Percentiles rank a stretch among this genome's conserved stretches.
Conservation (phyloP, 2,797 vertebrate species). For the Coregonus ussuriensis region DNA sequence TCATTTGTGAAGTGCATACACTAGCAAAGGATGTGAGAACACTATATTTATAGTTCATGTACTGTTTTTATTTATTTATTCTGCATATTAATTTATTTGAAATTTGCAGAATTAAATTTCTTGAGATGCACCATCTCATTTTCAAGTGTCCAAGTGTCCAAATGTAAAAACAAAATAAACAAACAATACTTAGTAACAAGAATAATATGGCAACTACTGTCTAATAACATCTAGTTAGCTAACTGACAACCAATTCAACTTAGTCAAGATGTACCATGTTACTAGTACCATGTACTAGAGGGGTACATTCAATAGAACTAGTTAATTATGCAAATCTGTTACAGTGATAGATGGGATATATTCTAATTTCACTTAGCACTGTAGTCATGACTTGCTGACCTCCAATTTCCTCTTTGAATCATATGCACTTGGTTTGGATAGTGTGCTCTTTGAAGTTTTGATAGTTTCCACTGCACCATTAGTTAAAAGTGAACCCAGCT, state of each 20-base stretch:
- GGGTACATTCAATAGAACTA: neutral
- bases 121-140: no score
- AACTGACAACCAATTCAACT: neutral
- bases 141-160: slow-evolving; percentile 24
- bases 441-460: neutral
- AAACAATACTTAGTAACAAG: no score
- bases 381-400: no score
- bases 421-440: no score
- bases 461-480: neutral
- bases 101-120: neutral
- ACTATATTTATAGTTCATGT: neutral
- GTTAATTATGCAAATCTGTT: neutral
- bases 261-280: neutral
- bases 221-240: neutral
- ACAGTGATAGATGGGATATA: neutral
- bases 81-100: neutral
- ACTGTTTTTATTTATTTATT: neutral
- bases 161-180: slow-evolving; percentile 12
- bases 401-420: no score
- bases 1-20: slow-evolving; percentile 2
- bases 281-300: no score
- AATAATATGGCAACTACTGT: no score
- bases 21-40: neutral
- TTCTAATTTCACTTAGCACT: neutral
- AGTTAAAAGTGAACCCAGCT: slow-evolving; percentile 32